A percentile compares a stretch with the other conserved stretches of the same genome.
Evolutionary conservation across 1,140 invertebrate genomes (phyloP).

Genomic region (Venturia canescens): DNA sequence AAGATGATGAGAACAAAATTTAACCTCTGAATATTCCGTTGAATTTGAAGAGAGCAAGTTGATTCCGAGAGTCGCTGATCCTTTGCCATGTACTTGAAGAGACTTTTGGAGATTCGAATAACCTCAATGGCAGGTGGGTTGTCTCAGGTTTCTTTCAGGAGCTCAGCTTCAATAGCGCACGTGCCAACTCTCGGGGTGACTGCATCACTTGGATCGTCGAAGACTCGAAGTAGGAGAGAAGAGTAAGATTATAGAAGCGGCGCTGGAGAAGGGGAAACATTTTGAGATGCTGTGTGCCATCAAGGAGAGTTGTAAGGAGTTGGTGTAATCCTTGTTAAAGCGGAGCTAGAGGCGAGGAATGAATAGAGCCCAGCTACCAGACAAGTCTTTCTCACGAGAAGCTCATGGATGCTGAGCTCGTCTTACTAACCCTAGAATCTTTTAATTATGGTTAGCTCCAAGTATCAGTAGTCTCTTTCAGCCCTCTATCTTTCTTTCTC

Average conservation of each 20-base stretch:
- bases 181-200: neutral
- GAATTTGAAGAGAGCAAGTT: neutral
- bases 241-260: neutral
- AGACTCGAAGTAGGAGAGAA: neutral
- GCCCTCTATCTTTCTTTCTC: neutral
- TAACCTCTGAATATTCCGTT: conserved; percentile 16
- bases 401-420: conserved; percentile 47
- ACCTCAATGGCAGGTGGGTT: neutral
- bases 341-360: conserved; percentile 51
- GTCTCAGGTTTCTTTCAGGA: neutral
- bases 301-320: conserved; percentile 61
- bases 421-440: conserved; percentile 61
- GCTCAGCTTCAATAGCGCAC: neutral
- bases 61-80: neutral
- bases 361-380: conserved; percentile 52
- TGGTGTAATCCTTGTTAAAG: conserved; percentile 60
- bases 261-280: neutral
- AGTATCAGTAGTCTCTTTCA: neutral
- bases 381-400: neutral
- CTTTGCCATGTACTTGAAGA: neutral
- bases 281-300: neutral
- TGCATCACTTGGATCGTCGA: neutral
- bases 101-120: neutral
- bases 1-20: neutral
- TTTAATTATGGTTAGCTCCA: conserved; percentile 65